Conservation (phyloP, 2,797 vertebrate genomes). For the Melopsittacus undulatus region DNA sequence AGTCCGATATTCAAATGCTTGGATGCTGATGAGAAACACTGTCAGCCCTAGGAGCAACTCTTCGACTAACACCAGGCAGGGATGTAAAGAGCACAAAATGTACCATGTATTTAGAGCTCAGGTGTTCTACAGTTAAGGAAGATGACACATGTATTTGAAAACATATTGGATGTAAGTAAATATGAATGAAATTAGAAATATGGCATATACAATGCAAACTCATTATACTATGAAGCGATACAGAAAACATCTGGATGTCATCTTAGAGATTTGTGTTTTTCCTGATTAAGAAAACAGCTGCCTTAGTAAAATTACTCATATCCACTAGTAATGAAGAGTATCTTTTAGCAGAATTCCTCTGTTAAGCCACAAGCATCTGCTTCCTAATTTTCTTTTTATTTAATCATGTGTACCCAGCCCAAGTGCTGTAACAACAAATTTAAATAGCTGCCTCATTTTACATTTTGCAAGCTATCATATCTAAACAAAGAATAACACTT, state of each 20-base stretch:
- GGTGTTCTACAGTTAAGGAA: not conserved
- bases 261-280: slow-evolving; percentile 3
- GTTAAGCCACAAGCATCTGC: slow-evolving; percentile 72
- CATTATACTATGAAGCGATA: not conserved
- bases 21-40: not conserved
- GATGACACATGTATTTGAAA: not conserved
- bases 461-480: slow-evolving; percentile 50
- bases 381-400: slow-evolving; percentile 70
- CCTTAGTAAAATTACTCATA: slow-evolving; percentile 61
- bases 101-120: fast-evolving
- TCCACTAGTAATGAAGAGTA: slow-evolving; percentile 54
- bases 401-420: slow-evolving; percentile 51
- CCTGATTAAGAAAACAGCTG: slow-evolving; percentile 67
- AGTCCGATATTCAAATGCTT: not conserved
- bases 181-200: not conserved
- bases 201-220: not conserved
- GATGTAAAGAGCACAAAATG: not conserved
- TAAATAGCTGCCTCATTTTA: slow-evolving; percentile 50
- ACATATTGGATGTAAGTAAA: not conserved
- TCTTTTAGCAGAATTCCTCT: slow-evolving; percentile 65
- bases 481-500: slow-evolving; percentile 63
- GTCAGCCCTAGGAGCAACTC: not conserved
- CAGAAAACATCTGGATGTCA: slow-evolving; percentile 50
- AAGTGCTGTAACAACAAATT: slow-evolving; percentile 50
- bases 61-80: not conserved